Base-by-base conservation (phyloP, 2,888 invertebrate genomes). In the Strigamia crassipes region DNA sequence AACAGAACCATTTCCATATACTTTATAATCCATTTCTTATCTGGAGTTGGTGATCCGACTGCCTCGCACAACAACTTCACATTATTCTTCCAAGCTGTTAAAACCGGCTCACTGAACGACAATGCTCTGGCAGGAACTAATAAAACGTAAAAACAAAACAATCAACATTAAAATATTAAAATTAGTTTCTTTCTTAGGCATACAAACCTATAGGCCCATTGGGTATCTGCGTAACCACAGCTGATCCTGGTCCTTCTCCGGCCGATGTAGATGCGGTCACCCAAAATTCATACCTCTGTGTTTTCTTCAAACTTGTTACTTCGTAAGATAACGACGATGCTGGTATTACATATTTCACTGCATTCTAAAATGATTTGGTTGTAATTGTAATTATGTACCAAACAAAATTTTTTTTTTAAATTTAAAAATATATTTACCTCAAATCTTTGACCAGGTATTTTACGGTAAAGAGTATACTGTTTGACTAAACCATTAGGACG, bases 101-200 rank as follows among this genome's bases (percentile, higher is more conserved):
- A 86, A 15, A 86, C 85, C n/a, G 85, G 84, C n/a, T 95, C 95
- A 87, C 97, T 96, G 88, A 97, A 97, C 0, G 96, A 96, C 77
- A 96, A 96, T 85, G 97, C 96, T 88, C 95, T 95, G 0, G 97
- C 97, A 78, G 96, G 95, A 83, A 96, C 97, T 94, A 87, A 83
- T 89, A 87, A 84, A 78, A 27, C 27, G 3, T 27, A 2, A 27
- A 27, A 27, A 27, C 1, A 27, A 82, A 84, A 85, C 18, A 18
- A 81, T 27, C 1, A 23, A 81, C 34, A 27, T 15, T 21, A 81
- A 13, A 31, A 31, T 13, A 4, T 18, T 27, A 61, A 23, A 4
- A 61, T 21, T 21, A 8, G 10, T n/a, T 21, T 3, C 1, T 51
- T 27, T 27, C 27, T 27, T 3, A 1, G 27, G 18, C 18, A 83